Evolutionary conservation across 2,888 invertebrate genomes (phyloP).

Genomic region (Thecophora atra): DNA sequence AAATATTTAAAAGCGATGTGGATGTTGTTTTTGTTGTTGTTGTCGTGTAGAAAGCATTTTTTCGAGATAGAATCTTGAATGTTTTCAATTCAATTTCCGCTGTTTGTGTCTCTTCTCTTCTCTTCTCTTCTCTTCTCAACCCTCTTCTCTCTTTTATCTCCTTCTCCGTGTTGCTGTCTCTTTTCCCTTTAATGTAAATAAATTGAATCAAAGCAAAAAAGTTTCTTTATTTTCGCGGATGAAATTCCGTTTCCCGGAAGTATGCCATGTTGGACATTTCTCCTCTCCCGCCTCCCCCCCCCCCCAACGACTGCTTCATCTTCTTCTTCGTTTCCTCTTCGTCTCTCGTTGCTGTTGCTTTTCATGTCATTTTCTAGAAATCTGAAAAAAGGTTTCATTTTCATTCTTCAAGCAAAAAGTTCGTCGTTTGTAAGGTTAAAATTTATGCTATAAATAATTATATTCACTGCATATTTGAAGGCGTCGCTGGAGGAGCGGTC

Average conservation of each 20-base stretch:
- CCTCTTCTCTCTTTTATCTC: not conserved
- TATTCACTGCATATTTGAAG: no score
- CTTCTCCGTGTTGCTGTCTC: not conserved
- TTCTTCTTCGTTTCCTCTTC: not conserved
- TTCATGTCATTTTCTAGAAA: not conserved
- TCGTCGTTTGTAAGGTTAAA: not conserved
- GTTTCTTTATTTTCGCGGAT: not conserved
- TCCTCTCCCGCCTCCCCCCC: no score
- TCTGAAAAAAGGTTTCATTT: not conserved
- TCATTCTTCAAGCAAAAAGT: not conserved
- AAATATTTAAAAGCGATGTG: no score
- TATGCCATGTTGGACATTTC: constrained; percentile 20
- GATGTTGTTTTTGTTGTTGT: no score
- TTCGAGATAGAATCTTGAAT: no score
- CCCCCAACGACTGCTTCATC: not conserved
- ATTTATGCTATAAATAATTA: no score
- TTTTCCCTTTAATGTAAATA: constrained; percentile 13
- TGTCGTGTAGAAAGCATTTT: no score
- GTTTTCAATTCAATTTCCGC: not conserved
- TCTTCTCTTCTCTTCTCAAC: not conserved
- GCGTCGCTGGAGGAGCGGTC: no score
- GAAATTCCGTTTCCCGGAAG: constrained; percentile 32
- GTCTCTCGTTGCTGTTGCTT: not conserved
- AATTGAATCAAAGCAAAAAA: constrained; percentile 25
- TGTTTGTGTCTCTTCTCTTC: not conserved